Evolutionary conservation across 2,888 invertebrate genomes (phyloP).

Genomic region (Chymomyza procnemis): DNA sequence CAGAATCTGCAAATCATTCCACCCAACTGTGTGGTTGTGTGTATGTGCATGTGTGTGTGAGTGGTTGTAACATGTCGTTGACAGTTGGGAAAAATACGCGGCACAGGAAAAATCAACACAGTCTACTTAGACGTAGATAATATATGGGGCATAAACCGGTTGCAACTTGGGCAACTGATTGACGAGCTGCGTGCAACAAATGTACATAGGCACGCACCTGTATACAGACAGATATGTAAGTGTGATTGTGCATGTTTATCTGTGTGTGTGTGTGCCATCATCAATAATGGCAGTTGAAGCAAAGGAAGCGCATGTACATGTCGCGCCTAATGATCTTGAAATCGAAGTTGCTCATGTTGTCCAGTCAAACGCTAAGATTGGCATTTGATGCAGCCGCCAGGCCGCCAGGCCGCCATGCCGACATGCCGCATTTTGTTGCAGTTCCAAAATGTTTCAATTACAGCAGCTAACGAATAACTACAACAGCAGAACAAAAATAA

Average conservation of each 20-base stretch:
- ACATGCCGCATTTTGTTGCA: not conserved
- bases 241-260: too few relatives aligned
- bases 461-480: conserved; percentile 14
- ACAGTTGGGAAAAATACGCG: conserved; percentile 63
- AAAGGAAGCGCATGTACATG: conserved; percentile 73
- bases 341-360: conserved; percentile 40
- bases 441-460: conserved; percentile 59
- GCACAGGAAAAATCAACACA: conserved; percentile 70
- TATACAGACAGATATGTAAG: conserved; percentile 3
- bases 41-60: not conserved
- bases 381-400: not conserved
- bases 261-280: conserved; percentile 35
- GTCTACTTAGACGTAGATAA: conserved; percentile 66
- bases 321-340: conserved; percentile 67
- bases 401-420: not conserved
- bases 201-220: conserved; percentile 49
- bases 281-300: conserved; percentile 52
- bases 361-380: not conserved
- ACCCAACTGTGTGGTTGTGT: conserved; percentile 43
- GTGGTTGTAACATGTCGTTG: conserved; percentile 45
- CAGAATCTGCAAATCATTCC: conserved; percentile 71
- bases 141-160: conserved; percentile 65
- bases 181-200: conserved; percentile 70
- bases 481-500: conserved; percentile 17
- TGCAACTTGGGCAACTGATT: conserved; percentile 60